Evolutionary conservation across 2,113 vertebrate species (phyloP).

Genomic region (Atrichornis clamosus): DNA sequence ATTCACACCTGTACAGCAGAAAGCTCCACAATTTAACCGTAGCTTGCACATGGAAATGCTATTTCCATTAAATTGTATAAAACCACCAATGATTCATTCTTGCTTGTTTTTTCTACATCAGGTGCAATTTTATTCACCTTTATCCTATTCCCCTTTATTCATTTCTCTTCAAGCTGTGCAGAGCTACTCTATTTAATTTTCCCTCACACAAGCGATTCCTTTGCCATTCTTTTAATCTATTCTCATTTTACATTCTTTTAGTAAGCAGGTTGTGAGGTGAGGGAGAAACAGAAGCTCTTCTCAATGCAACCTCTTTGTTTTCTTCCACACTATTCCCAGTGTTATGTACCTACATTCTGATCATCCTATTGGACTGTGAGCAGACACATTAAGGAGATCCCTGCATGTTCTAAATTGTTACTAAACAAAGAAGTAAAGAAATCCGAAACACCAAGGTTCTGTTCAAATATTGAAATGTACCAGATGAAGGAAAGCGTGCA

Average conservation of each 20-base stretch:
- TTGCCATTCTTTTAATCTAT: neutral
- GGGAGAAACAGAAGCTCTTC: neutral
- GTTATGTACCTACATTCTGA: neutral
- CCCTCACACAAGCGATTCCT: neutral
- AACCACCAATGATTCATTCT: neutral
- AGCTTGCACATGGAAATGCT: neutral
- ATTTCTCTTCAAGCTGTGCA: neutral
- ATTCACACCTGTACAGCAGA: neutral
- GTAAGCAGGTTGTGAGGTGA: neutral
- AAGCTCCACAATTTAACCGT: neutral
- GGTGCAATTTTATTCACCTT: neutral
- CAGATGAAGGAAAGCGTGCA: neutral
- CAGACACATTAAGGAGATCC: neutral
- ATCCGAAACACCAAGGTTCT: neutral
- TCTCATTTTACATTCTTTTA: neutral
- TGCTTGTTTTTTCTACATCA: neutral
- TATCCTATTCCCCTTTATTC: neutral
- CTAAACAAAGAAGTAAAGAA: neutral
- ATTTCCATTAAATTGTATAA: neutral
- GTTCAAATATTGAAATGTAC: neutral
- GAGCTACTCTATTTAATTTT: neutral
- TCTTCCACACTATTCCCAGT: neutral
- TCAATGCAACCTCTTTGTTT: neutral
- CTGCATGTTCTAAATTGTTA: neutral
- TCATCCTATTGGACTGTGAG: neutral